These are phyloP conservation scores for Petrolisthes cinctipes DNA, from an alignment of 2,888 invertebrate species.

Conservation along the genomic window DNA sequence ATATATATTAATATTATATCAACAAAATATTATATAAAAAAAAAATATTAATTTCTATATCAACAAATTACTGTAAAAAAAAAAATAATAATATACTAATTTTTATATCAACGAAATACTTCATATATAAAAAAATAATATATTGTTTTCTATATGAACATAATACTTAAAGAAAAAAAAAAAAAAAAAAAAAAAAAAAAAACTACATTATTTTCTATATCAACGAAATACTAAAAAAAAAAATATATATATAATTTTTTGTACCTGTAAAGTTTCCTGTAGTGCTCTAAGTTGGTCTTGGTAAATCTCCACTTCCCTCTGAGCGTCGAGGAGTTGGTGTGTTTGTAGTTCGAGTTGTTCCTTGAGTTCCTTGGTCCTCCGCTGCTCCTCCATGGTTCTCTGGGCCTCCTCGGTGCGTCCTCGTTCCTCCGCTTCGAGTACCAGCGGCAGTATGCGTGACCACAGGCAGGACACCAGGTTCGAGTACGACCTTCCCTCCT, in stretches of 20 bases:
- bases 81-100: too few species aligned
- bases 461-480: neutral
- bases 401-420: neutral
- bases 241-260: too few species aligned
- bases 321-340: conserved; percentile 42
- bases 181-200: too few species aligned
- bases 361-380: neutral
- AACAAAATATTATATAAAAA: too few species aligned
- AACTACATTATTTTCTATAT: neutral
- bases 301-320: conserved; percentile 53
- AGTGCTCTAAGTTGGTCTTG: conserved; percentile 47
- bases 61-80: too few species aligned
- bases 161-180: neutral
- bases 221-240: neutral
- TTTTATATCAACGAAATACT: too few species aligned
- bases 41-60: too few species aligned
- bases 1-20: too few species aligned
- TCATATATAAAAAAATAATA: neutral
- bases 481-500: neutral
- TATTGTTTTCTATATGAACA: neutral
- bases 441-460: neutral
- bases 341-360: conserved; percentile 36
- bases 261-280: conserved; percentile 42
- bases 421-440: neutral
- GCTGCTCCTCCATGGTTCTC: conserved; percentile 24